Percentiles rank a stretch among this genome's conserved stretches.
Evolutionary conservation across 2,113 vertebrate species (phyloP).

Genomic region (Silurus asotus): DNA sequence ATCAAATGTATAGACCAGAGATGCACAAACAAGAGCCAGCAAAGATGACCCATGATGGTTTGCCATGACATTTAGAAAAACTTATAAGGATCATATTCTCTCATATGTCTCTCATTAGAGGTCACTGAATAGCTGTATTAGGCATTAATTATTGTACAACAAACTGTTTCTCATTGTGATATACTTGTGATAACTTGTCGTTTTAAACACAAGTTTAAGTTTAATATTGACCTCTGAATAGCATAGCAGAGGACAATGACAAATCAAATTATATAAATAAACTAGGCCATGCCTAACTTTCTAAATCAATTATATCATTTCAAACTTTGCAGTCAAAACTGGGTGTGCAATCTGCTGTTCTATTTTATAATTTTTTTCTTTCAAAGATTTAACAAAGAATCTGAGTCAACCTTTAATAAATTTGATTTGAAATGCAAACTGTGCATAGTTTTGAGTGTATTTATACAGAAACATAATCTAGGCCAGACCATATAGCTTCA

Average conservation of each 20-base stretch:
- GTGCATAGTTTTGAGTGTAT: background rate
- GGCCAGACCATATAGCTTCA: background rate
- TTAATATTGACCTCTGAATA: background rate
- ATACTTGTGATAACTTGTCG: too few relatives aligned
- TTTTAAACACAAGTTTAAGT: background rate
- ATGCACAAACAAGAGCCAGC: too few relatives aligned
- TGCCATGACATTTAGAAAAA: too few relatives aligned
- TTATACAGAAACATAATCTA: background rate
- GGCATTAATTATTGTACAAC: too few relatives aligned
- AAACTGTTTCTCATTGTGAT: too few relatives aligned
- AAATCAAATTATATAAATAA: background rate
- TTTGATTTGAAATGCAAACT: background rate
- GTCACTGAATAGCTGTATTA: too few relatives aligned
- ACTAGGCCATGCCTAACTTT: background rate
- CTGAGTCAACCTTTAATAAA: background rate
- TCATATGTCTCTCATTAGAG: too few relatives aligned
- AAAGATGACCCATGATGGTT: too few relatives aligned
- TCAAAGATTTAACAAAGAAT: background rate
- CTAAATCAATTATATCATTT: background rate
- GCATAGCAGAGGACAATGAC: background rate
- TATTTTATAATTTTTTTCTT: background rate
- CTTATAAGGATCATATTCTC: too few relatives aligned
- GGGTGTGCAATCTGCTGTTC: background rate
- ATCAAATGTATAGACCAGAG: background rate
- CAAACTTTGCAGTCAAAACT: background rate